Evolutionary conservation across 2,797 vertebrate genomes (phyloP).

Genomic region (Hylomyscus alleni): DNA sequence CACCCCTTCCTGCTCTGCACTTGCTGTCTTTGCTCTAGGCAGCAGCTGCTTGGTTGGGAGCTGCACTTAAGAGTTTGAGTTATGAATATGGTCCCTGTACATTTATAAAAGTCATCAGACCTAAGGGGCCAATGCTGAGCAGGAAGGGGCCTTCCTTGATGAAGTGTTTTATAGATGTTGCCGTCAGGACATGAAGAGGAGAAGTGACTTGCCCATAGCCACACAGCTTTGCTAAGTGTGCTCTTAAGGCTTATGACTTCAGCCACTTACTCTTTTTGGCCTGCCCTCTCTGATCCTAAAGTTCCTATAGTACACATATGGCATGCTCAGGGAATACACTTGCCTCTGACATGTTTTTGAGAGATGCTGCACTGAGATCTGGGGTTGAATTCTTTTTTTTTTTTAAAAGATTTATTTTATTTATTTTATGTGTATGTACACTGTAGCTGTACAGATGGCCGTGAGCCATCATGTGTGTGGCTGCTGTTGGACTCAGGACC

Average conservation of each 20-base stretch:
- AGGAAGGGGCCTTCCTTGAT: not conserved
- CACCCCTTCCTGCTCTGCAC: not conserved
- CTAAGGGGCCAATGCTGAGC: not conserved
- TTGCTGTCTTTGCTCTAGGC: not conserved
- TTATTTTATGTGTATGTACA: no score
- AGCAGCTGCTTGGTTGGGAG: not conserved
- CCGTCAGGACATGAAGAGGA: conserved; percentile 8
- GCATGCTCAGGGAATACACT: not conserved
- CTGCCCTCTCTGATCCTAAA: not conserved
- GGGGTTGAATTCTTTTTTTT: conserved; percentile 3
- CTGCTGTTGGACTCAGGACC: no score
- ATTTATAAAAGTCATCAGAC: not conserved
- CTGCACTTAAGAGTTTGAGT: not conserved
- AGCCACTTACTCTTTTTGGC: not conserved
- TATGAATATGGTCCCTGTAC: not conserved
- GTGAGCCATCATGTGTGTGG: no score
- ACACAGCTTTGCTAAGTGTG: not conserved
- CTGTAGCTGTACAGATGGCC: no score
- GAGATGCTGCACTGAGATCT: not conserved
- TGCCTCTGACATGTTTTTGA: not conserved
- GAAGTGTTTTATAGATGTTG: conserved; percentile 12
- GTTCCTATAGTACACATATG: not conserved
- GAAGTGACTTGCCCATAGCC: not conserved
- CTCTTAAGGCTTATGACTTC: not conserved
- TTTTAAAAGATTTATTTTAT: no score